Evolutionary conservation across 2,113 vertebrate genomes (phyloP), one percentile per base, ranked within the genome.

Genomic region (Synchiropus splendidus): DNA sequence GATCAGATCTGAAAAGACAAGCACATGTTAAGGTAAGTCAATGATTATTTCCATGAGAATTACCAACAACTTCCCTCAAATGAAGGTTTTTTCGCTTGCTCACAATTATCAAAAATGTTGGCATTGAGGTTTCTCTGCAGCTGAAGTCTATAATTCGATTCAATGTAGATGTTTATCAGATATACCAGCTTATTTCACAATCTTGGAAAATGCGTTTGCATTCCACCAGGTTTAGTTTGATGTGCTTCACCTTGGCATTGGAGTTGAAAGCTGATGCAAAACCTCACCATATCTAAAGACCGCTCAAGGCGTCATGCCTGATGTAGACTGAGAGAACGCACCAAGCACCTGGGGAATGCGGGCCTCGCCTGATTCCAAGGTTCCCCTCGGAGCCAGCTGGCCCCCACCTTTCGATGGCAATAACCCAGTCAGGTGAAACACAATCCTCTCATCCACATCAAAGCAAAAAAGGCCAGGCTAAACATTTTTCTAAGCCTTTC

Each of bases 141-240:
- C 21, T 8, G 21, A 27, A 4, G 8, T 4, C 21, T 8, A 27
- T 8, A 27, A 27, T 27, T 8, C 8, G 21, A 27, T 27, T 5
- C 4, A 27, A 27, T 4, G 4, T 27, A 8, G 21, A 27, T 27
- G 21, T 27, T 27, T 27, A 27, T 27, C 21, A 27, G 21, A 27
- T 27, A 8, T 8, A 27, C 21, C 4, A 27, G 21, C 8, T 5
- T 27, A 27, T 8, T 27, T 21, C 6, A 2, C 18, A 17, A 17
- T 36, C 30, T 16, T 32, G 40, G 51, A 67, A 65, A 74, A 63
- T 54, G 61, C 45, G 37, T 18, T 42, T 16, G n/a, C 60, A 70
- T 78, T 75, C 63, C 68, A 54, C 15, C 42, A 36, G 21, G 21
- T 36, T 31, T 42, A 36, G 57, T 68, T 62, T 73, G 51, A 77